Percentiles rank a stretch among this genome's conserved stretches.
Evolutionary conservation across 2,113 vertebrate species (phyloP).

Genomic region (Recurvirostra avosetta): DNA sequence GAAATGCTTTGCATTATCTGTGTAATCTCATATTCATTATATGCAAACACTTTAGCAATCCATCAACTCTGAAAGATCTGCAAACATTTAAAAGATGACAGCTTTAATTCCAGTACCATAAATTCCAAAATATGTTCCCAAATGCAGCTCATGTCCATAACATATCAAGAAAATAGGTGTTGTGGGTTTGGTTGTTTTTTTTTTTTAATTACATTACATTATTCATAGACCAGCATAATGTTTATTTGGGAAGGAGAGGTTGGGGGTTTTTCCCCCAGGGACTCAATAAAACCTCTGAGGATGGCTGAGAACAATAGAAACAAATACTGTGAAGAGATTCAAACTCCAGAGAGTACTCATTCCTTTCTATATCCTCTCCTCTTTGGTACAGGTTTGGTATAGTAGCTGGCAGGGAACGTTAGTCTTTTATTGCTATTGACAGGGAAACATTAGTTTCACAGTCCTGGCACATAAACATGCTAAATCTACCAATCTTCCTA

Average conservation of each 20-base stretch:
- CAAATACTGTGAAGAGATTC: background rate
- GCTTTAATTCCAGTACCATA: slow-evolving; percentile 28
- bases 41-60: background rate
- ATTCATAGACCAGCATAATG: background rate
- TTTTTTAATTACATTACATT: slow-evolving; percentile 15
- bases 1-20: background rate
- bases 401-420: background rate
- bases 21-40: slow-evolving; percentile 28
- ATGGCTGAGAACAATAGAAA: background rate
- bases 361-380: background rate
- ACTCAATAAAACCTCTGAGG: background rate
- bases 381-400: background rate
- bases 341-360: background rate
- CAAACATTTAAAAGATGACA: slow-evolving; percentile 19
- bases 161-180: background rate
- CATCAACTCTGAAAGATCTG: slow-evolving; percentile 19
- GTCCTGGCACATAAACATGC: background rate
- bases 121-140: slow-evolving; percentile 14
- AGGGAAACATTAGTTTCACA: background rate
- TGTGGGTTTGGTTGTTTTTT: background rate
- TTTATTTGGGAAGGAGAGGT: background rate
- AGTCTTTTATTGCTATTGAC: background rate
- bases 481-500: background rate
- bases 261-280: background rate
- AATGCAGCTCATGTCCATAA: background rate